A percentile compares a stretch with the other conserved stretches of the same genome.
Evolutionary conservation across 2,797 vertebrate genomes (phyloP).

Genomic region (Crossoptilon crossoptilon): DNA sequence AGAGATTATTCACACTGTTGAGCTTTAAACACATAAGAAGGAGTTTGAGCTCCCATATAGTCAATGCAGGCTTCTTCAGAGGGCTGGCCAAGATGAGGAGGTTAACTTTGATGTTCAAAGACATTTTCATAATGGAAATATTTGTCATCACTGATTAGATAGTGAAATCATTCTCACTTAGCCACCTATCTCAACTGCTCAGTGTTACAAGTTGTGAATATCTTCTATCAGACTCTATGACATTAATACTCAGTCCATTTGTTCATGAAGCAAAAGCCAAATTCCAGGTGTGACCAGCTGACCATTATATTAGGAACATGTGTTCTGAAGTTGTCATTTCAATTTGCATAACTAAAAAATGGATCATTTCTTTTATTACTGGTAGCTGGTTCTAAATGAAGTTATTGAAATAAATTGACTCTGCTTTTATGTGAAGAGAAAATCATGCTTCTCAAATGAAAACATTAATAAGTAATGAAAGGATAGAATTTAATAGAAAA

Average conservation of each 20-base stretch:
- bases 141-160: background rate
- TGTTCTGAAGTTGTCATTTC: background rate
- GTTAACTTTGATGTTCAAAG: background rate
- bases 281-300: background rate
- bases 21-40: background rate
- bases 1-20: background rate
- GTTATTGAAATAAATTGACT: constrained; percentile 41
- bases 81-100: background rate
- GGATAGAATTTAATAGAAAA: background rate
- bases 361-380: constrained; percentile 17
- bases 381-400: constrained; percentile 4
- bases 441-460: background rate
- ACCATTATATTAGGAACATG: background rate
- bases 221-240: background rate
- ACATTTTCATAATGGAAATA: background rate
- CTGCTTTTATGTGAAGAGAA: background rate
- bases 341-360: constrained; percentile 24
- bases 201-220: background rate
- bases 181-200: background rate
- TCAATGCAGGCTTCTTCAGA: background rate
- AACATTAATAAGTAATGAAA: constrained; percentile 48
- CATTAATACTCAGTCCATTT: background rate
- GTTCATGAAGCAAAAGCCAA: background rate
- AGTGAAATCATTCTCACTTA: background rate
- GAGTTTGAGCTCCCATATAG: background rate